Base-by-base conservation (phyloP, 2,888 invertebrate genomes). In the Xestoiulus laeticollis region DNA sequence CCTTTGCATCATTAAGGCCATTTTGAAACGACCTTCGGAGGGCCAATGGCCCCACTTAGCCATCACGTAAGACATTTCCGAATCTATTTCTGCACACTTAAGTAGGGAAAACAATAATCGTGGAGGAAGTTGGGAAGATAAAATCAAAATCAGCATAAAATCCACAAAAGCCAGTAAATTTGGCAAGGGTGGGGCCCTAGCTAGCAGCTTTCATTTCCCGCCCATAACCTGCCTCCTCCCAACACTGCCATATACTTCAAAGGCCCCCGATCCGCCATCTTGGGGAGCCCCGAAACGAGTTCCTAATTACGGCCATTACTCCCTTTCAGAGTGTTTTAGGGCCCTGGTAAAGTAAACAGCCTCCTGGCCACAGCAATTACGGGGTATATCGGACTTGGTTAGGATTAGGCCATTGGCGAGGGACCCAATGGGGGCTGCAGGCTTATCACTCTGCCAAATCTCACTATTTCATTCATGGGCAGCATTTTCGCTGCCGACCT, bases 281-380 rank as follows among this genome's bases (percentile, higher is more conserved):
- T 78, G 78, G 78, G 22, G 14, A 22, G 78, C 78, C 68, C 10
- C 12, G 14, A 30, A 78, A 78, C 78, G 78, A 78, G 78, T 78
- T 78, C 78, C 78, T 78, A 78, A 78, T 78, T 78, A 78, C 78
- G 78, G 78, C 78, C 30, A 78, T 78, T 78, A 78, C 30, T 26
- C 78, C 78, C 78, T 26, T 78, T 78, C 78, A 78, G 78, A 78
- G 78, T 78, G 78, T 78, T 78, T 78, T 78, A 78, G 78, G 78
- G 78, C 78, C 78, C 78, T 22, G 30, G 8, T 8, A 78, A 78
- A 78, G 78, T 78, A 78, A 78, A 78, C 78, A 78, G 78, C 78
- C 78, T 78, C 78, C 78, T 30, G n/a, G 78, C 30, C 78, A 30
- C 78, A 78, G 26, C 78, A 78, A 78, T 78, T 78, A 78, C 30